phyloP scores from a whole-genome alignment of 2,797 vertebrate genomes.

The Petrocephalus sullivani region DNA sequence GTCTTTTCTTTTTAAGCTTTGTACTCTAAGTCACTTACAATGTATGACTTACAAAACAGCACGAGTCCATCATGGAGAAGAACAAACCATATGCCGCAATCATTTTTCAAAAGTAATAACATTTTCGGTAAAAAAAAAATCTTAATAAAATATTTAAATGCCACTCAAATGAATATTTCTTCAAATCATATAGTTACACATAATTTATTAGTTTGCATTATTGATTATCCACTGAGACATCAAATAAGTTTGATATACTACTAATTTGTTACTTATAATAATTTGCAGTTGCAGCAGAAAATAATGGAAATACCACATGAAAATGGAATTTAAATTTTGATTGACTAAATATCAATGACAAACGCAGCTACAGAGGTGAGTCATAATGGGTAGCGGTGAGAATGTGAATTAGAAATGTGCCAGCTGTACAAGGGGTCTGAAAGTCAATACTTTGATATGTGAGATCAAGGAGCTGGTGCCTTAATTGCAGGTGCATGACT shows the following conservation, averaged over 20 bases:
- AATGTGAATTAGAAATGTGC: neutral
- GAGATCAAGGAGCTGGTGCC: neutral
- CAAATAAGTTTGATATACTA: neutral
- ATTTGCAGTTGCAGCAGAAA: neutral
- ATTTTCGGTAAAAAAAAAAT: neutral
- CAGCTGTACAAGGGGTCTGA: neutral
- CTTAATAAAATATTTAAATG: neutral
- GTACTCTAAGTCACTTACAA: neutral
- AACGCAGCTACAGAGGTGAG: neutral
- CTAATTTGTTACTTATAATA: neutral
- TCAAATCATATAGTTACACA: neutral
- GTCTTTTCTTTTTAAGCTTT: neutral
- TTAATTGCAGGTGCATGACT: neutral
- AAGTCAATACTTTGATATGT: neutral
- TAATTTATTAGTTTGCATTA: neutral
- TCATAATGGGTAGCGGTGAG: neutral
- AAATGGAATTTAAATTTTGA: neutral
- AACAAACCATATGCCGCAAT: neutral
- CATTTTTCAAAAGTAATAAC: neutral
- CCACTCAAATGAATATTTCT: neutral
- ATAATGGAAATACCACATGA: neutral
- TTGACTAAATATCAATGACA: neutral
- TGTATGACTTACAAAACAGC: neutral
- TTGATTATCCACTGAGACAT: neutral
- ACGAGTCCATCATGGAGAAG: neutral